Conservation (phyloP, 2,888 invertebrate genomes). For the Tolmerus cingulatus region DNA sequence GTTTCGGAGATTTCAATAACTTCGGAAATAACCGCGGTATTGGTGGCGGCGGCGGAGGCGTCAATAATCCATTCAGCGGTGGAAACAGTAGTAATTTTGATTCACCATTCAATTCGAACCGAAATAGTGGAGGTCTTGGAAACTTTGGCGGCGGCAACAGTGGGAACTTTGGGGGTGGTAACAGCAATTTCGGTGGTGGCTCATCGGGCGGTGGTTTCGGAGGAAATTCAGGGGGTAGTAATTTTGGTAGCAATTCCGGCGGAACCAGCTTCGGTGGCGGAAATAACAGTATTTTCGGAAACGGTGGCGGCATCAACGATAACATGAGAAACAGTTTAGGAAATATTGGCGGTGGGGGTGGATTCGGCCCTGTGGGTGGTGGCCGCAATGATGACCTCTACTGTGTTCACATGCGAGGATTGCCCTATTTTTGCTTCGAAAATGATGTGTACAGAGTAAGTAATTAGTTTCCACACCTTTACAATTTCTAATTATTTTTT, state of each 20-base stretch:
- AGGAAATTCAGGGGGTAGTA: slow-evolving; percentile 14
- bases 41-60: background rate
- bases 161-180: background rate
- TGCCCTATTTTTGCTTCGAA: slow-evolving; percentile 62
- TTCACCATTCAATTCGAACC: slow-evolving; percentile 35
- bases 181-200: background rate
- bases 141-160: slow-evolving; percentile 17
- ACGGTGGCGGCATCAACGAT: slow-evolving; percentile 5
- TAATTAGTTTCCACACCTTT: background rate
- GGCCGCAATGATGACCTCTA: slow-evolving; percentile 55
- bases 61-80: slow-evolving; percentile 46
- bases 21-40: slow-evolving; percentile 25
- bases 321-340: background rate
- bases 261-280: slow-evolving; percentile 42
- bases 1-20: slow-evolving; percentile 39
- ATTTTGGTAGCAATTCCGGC: slow-evolving; percentile 47
- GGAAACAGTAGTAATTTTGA: slow-evolving; percentile 45
- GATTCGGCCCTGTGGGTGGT: slow-evolving; percentile 53
- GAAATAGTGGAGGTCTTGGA: slow-evolving; percentile 39
- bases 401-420: slow-evolving; percentile 61
- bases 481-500: background rate
- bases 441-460: slow-evolving; percentile 61
- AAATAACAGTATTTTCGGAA: slow-evolving; percentile 41
- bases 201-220: slow-evolving; percentile 40
- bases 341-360: background rate